Evolutionary conservation across 2,113 vertebrate species (phyloP).

Genomic region (Scophthalmus maximus): DNA sequence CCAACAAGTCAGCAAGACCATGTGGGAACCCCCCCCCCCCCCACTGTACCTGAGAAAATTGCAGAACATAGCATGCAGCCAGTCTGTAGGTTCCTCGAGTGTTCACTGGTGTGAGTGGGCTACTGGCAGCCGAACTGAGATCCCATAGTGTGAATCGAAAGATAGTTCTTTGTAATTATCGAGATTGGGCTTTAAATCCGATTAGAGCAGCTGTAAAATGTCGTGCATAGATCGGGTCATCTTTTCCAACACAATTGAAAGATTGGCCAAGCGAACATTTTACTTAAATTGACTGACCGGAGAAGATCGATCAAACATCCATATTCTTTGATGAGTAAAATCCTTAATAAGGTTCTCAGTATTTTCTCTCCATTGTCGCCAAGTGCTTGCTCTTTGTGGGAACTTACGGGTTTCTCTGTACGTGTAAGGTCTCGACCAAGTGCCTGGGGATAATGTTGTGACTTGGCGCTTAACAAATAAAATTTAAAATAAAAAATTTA

Average conservation of each 20-base stretch:
- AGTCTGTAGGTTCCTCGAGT: neutral
- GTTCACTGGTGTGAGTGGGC: neutral
- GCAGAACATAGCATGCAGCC: conserved; percentile 37
- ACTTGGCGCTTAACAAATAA: no score
- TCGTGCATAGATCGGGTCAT: conserved; percentile 31
- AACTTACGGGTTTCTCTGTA: no score
- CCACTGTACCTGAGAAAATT: conserved; percentile 49
- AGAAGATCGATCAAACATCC: neutral
- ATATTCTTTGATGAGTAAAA: conserved; percentile 9
- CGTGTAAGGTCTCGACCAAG: no score
- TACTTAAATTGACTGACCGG: conserved; percentile 53
- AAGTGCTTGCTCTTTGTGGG: no score
- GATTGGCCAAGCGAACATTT: conserved; percentile 29
- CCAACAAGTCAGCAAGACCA: conserved; percentile 53
- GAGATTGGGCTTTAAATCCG: conserved; percentile 49
- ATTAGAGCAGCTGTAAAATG: conserved; percentile 37
- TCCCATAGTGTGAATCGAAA: conserved; percentile 10
- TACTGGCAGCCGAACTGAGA: conserved; percentile 14
- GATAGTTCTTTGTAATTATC: conserved; percentile 43
- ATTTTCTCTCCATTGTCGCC: no score
- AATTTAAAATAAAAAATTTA: no score
- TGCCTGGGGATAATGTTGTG: neutral
- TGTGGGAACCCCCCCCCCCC: no score
- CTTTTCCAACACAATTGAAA: conserved; percentile 37
- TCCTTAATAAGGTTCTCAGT: conserved; percentile 6